Evolutionary conservation across 2,113 vertebrate species (phyloP).

Genomic region (Sander lucioperca): DNA sequence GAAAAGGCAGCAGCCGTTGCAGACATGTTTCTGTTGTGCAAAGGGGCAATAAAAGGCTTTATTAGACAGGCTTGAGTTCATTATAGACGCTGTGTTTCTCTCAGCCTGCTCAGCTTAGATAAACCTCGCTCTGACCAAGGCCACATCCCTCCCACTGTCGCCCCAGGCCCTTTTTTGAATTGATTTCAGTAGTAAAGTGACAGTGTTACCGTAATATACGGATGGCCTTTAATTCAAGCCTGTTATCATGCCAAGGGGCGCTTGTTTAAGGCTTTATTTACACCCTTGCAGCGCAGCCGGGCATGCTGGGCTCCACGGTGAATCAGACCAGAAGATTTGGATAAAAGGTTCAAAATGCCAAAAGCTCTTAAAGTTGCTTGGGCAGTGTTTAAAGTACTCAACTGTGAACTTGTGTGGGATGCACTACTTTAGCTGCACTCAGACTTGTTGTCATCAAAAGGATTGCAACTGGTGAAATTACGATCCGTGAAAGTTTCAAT

Average conservation of each 20-base stretch:
- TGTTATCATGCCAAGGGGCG: constrained; percentile 85
- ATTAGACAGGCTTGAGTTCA: constrained; percentile 87
- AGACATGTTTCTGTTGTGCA: constrained; percentile 53
- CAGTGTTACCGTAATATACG: constrained; percentile 88
- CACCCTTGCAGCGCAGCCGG: constrained; percentile 81
- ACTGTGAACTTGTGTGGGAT: constrained; percentile 73
- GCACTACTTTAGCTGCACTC: constrained; percentile 59
- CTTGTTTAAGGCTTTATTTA: constrained; percentile 93
- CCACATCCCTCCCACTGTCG: constrained; percentile 84
- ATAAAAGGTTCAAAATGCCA: constrained; percentile 84
- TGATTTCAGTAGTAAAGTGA: constrained; percentile 95
- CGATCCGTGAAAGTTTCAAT: constrained; percentile 46
- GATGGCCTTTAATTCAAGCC: constrained; percentile 89
- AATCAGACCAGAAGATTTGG: constrained; percentile 82
- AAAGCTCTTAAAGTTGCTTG: constrained; percentile 71
- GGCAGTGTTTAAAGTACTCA: constrained; percentile 70
- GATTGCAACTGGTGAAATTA: constrained; percentile 65
- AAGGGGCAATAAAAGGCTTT: constrained; percentile 82
- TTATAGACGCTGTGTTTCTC: constrained; percentile 85
- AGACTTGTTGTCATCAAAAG: constrained; percentile 74
- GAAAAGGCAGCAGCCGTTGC: neutral
- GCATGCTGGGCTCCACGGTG: constrained; percentile 78
- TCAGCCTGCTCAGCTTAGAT: constrained; percentile 89
- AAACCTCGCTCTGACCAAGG: constrained; percentile 88
- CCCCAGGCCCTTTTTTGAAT: constrained; percentile 86